These are phyloP conservation scores for Spea hammondii DNA, from an alignment of 2,797 vertebrate species.

Conservation along the genomic window DNA sequence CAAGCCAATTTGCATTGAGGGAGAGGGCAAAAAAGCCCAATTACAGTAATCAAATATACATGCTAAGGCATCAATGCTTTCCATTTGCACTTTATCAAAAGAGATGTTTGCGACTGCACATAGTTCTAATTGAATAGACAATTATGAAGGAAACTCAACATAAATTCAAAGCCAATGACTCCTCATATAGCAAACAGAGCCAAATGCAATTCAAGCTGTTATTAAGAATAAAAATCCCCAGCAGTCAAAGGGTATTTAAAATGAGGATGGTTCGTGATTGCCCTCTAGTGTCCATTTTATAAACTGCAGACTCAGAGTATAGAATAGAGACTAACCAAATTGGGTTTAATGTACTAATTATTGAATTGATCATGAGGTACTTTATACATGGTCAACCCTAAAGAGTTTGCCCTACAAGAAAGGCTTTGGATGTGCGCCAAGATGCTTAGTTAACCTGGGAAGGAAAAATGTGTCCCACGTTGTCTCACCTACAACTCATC, in stretches of 20 bases:
- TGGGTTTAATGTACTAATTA: no score
- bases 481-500: no score
- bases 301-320: neutral
- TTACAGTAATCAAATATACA: neutral
- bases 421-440: no score
- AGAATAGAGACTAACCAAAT: no score
- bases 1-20: constrained; percentile 4
- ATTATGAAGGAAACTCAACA: neutral
- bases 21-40: neutral
- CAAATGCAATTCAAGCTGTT: neutral
- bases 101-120: neutral
- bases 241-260: neutral
- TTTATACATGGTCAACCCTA: no score
- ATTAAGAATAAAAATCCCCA: neutral
- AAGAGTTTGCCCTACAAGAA: no score
- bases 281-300: neutral
- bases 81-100: neutral
- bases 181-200: neutral
- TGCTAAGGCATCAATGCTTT: neutral
- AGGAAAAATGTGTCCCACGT: no score
- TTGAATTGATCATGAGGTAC: no score
- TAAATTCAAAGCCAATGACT: neutral
- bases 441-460: no score
- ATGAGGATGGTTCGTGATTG: neutral
- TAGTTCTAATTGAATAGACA: neutral